Conservation (phyloP, 2,797 vertebrate species). For the Enteromius fasciolatus region DNA sequence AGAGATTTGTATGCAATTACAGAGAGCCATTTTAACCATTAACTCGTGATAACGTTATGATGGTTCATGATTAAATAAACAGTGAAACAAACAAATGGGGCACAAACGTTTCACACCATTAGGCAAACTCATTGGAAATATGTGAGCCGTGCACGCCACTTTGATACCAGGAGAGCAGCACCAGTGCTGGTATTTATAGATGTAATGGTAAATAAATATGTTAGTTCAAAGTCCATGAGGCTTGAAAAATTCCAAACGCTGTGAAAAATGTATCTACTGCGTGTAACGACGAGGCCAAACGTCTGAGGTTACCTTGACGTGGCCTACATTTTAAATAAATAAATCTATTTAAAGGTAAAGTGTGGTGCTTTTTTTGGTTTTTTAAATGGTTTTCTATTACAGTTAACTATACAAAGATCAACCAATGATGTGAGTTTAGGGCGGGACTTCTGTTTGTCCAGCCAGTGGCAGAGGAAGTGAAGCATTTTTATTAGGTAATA, state of each 20-base stretch:
- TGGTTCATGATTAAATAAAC: conserved; percentile 63
- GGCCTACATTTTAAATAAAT: background rate
- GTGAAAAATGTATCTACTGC: conserved; percentile 2
- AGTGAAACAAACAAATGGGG: conserved; percentile 56
- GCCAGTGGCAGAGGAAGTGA: no score
- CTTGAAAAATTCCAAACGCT: conserved; percentile 24
- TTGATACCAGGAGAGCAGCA: conserved; percentile 30
- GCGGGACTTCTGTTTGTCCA: background rate
- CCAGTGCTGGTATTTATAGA: conserved; percentile 40
- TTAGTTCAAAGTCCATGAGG: conserved; percentile 36
- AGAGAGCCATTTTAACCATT: conserved; percentile 56
- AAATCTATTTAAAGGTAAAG: background rate
- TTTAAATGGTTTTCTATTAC: background rate
- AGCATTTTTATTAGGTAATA: no score
- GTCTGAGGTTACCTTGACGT: background rate
- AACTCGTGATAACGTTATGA: conserved; percentile 58
- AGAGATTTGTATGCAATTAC: conserved; percentile 54
- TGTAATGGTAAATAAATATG: conserved; percentile 53
- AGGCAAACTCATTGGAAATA: conserved; percentile 59
- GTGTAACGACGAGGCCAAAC: background rate
- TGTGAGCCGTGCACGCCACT: conserved; percentile 47
- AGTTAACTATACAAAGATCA: background rate
- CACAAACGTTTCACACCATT: conserved; percentile 53
- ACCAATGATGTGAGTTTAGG: background rate
- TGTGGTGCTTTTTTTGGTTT: background rate